A percentile compares a stretch with the other conserved stretches of the same genome.
Conservation (phyloP, 1,140 invertebrate genomes). For the Drosophila miranda region DNA sequence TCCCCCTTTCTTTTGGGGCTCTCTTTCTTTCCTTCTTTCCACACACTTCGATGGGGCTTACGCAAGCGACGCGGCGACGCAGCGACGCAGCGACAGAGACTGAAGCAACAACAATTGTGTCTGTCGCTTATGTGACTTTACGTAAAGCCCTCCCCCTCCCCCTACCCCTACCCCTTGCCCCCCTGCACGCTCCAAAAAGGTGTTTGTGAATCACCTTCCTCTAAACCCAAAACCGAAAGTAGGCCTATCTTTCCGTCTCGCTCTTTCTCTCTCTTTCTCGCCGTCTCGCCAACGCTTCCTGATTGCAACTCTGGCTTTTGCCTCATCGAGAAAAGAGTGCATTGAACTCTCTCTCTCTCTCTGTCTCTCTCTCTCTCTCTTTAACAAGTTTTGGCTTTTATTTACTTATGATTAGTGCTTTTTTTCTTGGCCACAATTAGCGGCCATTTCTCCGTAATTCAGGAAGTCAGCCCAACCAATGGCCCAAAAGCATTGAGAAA, state of each 20-base stretch:
- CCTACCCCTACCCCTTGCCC: no score
- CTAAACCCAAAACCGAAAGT: conserved; percentile 51
- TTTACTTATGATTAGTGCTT: conserved; percentile 31
- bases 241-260: conserved; percentile 41
- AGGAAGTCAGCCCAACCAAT: conserved; percentile 35
- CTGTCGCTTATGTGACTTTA: conserved; percentile 62
- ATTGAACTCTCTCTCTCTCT: conserved; percentile 39
- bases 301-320: conserved; percentile 1
- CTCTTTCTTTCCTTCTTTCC: conserved; percentile 33
- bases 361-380: background rate
- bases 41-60: conserved; percentile 63
- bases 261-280: background rate
- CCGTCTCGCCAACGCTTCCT: background rate
- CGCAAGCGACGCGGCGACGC: conserved; percentile 46
- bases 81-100: conserved; percentile 10
- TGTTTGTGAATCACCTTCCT: conserved; percentile 57
- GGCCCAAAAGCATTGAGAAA: conserved; percentile 53
- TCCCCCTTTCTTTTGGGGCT: conserved; percentile 16
- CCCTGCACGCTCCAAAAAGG: conserved; percentile 1
- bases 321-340: conserved; percentile 19
- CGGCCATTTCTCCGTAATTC: conserved; percentile 42
- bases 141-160: conserved; percentile 44
- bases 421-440: background rate
- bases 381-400: conserved; percentile 43
- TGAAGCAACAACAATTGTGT: conserved; percentile 47